Percentiles rank a stretch among this genome's conserved stretches.
Evolutionary conservation across 2,113 vertebrate species (phyloP).

Genomic region (Rhinichthys klamathensis): DNA sequence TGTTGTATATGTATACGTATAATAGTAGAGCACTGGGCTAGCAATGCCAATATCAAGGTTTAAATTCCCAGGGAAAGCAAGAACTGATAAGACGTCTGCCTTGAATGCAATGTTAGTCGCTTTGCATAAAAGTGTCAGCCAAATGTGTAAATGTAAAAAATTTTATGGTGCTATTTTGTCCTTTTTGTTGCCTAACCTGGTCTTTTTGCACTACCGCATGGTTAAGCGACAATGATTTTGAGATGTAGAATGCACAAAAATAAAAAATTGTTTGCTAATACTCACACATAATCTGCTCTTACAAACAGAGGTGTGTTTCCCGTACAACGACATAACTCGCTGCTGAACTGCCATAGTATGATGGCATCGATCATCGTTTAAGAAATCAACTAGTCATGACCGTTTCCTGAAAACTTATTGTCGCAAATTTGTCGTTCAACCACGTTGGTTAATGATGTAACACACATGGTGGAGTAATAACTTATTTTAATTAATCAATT

Average conservation of each 20-base stretch:
- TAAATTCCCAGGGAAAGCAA: background rate
- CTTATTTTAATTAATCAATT: too few species aligned
- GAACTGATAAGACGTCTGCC: background rate
- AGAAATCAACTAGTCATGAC: too few species aligned
- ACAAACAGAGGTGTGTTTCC: background rate
- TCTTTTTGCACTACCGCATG: background rate
- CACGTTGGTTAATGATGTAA: too few species aligned
- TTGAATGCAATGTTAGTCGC: background rate
- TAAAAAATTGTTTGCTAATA: background rate
- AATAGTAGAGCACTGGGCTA: background rate
- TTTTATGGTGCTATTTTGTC: background rate
- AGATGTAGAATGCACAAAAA: background rate
- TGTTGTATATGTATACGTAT: background rate
- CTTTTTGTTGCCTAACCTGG: background rate
- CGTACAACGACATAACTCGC: too few species aligned
- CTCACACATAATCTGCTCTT: conserved; percentile 6
- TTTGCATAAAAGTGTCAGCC: background rate
- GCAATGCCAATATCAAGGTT: background rate
- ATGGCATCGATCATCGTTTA: too few species aligned
- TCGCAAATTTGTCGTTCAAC: too few species aligned
- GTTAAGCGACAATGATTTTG: background rate
- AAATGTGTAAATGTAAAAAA: background rate
- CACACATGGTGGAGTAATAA: too few species aligned
- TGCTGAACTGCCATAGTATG: too few species aligned
- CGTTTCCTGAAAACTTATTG: too few species aligned